Conservation (phyloP, 2,113 vertebrate species). For the Tringa solitaria region DNA sequence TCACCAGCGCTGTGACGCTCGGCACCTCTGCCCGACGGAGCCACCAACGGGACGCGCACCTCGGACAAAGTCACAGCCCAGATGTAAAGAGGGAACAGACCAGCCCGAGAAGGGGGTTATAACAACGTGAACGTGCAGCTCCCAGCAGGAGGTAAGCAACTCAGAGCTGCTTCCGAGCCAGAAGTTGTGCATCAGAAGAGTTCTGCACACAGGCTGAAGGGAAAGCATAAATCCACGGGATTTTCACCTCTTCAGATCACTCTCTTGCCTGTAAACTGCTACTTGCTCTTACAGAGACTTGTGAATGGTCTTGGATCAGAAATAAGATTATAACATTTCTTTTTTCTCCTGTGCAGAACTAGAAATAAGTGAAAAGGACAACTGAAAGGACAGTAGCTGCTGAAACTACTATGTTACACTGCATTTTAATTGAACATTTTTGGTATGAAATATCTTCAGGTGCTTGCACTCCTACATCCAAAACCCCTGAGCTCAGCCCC, state of each 20-base stretch:
- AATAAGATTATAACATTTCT: background rate
- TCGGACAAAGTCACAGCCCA: accelerated
- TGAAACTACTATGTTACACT: background rate
- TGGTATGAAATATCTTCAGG: background rate
- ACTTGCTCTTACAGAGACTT: background rate
- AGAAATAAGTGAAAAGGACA: background rate
- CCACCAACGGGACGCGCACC: accelerated
- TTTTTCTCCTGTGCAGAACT: background rate
- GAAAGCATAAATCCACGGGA: accelerated
- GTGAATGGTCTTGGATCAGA: background rate
- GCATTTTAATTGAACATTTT: background rate
- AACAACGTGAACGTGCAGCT: accelerated
- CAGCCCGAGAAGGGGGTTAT: background rate
- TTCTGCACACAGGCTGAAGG: background rate
- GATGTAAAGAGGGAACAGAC: background rate
- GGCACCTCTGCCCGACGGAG: accelerated
- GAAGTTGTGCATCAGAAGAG: too few species aligned
- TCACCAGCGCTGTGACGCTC: accelerated
- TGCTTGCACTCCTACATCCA: background rate
- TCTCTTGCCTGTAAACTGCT: background rate
- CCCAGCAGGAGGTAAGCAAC: accelerated
- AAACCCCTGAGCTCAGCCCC: background rate
- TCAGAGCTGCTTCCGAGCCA: background rate
- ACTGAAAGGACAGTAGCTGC: background rate
- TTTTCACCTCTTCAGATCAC: background rate